Evolutionary conservation across 2,797 vertebrate species (phyloP).

Genomic region (Delichon dasypus): DNA sequence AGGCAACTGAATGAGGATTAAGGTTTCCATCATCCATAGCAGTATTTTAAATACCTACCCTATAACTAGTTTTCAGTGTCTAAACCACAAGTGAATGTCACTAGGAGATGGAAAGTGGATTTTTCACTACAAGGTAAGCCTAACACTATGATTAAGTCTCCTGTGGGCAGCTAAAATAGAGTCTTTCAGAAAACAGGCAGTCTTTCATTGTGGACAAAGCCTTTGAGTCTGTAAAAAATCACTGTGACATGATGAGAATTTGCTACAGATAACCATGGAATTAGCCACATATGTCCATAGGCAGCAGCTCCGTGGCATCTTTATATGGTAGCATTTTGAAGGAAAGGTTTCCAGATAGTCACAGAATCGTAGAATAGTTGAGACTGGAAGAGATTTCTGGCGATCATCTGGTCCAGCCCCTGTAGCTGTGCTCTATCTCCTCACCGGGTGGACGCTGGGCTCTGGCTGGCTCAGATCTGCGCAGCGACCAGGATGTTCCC

Average conservation of each 20-base stretch:
- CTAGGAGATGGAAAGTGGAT: neutral
- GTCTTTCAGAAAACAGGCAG: accelerated
- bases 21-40: neutral
- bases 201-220: neutral
- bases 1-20: neutral
- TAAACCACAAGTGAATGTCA: neutral
- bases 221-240: neutral
- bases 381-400: neutral
- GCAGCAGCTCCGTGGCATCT: neutral
- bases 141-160: neutral
- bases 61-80: neutral
- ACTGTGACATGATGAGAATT: neutral
- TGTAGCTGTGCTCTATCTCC: no score
- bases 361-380: neutral
- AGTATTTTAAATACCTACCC: neutral
- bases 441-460: no score
- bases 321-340: neutral
- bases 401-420: neutral
- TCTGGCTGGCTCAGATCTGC: no score
- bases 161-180: neutral
- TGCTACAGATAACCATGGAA: neutral
- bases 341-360: neutral
- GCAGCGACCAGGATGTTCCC: no score
- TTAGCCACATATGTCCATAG: neutral
- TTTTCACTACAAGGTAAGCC: neutral